Evolutionary conservation across 2,888 invertebrate species (phyloP), one percentile per base, ranked within the genome.

Genomic region (Orchestes rusci): DNA sequence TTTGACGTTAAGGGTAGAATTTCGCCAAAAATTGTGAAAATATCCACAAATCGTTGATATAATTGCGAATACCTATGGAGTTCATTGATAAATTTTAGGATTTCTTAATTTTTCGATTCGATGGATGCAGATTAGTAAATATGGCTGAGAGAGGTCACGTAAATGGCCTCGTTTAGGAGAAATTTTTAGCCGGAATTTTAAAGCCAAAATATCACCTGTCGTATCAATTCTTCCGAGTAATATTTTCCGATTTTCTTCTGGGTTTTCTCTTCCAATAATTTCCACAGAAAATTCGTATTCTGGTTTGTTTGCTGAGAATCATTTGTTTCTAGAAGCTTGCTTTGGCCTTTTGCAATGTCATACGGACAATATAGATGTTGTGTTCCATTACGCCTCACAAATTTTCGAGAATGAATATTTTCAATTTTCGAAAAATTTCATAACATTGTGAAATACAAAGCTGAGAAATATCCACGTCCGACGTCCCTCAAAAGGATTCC

Each of bases 21-120:
- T 45, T 43, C 20, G 33, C 20, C 28, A 42, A 23, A 48, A 56
- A 53, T 52, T 34, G 17, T 29, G 48, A 54, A 61, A 60, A 58
- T 59, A 58, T 50, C 43, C 55, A 46, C 39, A 56, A 60, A 58
- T 50, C 52, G 31, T 43, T 41, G 45, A 34, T 53, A 48, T 37
- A 27, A 38, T 29, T 31, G 42, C 34, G 32, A 36, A 41, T 40
- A 17, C 29, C 40, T 17, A 35, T 30, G 16, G n/a, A 43, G 36
- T 23, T 23, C 10, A 23, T 5, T 5, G 7, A 23, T 23, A 23
- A 23, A 23, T 7, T 23, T 5, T 23, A 23, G 7, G 23, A 7
- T 23, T 23, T 10, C 23, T 23, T 23, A 10, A 10, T 5, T 23
- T 23, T 23, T 23, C n/a, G n/a, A n/a, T n/a, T n/a, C n/a, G n/a